phyloP scores from a whole-genome alignment of 2,113 vertebrate genomes.

The Nibea albiflora region DNA sequence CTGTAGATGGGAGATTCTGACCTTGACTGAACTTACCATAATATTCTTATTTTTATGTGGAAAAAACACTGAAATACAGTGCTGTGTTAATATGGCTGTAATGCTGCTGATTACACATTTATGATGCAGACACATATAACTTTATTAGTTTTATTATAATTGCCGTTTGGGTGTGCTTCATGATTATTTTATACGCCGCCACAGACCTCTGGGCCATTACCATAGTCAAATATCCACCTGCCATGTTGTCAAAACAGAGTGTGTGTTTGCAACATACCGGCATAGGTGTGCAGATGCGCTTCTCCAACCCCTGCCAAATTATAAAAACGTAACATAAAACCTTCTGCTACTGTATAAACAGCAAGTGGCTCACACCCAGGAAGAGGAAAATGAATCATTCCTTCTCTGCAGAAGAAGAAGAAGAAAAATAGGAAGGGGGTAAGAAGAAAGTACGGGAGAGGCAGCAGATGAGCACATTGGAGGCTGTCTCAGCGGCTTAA shows the following conservation, averaged over 20 bases:
- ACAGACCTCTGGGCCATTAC: conserved; percentile 19
- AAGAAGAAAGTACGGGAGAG: conserved; percentile 27
- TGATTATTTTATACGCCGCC: not conserved
- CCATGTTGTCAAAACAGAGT: conserved; percentile 48
- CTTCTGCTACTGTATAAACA: conserved; percentile 50
- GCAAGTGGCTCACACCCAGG: conserved; percentile 31
- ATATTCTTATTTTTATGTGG: not conserved
- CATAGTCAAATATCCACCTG: conserved; percentile 46
- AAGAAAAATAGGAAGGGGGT: conserved; percentile 41
- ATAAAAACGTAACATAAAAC: conserved; percentile 46
- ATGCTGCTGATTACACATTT: not conserved
- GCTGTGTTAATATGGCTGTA: not conserved
- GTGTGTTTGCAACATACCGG: conserved; percentile 22
- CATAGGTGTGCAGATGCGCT: conserved; percentile 31
- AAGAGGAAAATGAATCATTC: conserved; percentile 47
- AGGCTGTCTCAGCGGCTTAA: conserved; percentile 55
- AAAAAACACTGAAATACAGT: not conserved
- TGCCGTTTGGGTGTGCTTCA: not conserved
- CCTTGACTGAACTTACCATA: not conserved
- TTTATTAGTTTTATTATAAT: not conserved
- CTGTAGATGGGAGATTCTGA: not conserved
- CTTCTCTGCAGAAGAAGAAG: conserved; percentile 38
- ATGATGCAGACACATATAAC: not conserved
- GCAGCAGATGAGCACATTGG: conserved; percentile 43
- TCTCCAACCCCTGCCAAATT: conserved; percentile 33